These are phyloP conservation scores for Drosophila atroscutellata DNA, from an alignment of 2,888 invertebrate species.

Conservation along the genomic window DNA sequence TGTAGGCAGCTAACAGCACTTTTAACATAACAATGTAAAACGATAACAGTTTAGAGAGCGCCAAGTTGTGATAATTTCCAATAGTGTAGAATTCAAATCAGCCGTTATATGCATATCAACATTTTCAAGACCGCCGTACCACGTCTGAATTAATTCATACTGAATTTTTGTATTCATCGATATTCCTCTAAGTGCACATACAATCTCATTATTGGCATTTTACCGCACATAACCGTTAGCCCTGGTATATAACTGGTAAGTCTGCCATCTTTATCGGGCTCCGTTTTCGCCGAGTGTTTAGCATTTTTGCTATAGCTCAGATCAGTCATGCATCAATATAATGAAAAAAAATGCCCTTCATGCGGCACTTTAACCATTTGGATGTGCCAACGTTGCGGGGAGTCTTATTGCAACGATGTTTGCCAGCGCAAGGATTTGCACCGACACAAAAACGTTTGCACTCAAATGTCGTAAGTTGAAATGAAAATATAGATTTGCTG, in stretches of 20 bases:
- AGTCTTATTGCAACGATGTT: slow-evolving; percentile 46
- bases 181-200: background rate
- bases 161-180: background rate
- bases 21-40: background rate
- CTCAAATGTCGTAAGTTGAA: slow-evolving; percentile 55
- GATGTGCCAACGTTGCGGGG: slow-evolving; percentile 63
- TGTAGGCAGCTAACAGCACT: background rate
- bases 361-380: slow-evolving; percentile 24
- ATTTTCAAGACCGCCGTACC: background rate
- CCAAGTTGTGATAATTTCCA: background rate
- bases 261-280: slow-evolving; percentile 22
- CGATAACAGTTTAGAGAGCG: background rate
- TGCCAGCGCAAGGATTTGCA: slow-evolving; percentile 67
- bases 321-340: slow-evolving; percentile 3
- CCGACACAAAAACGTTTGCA: slow-evolving; percentile 46
- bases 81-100: background rate
- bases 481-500: background rate
- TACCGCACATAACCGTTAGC: too few species aligned
- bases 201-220: background rate
- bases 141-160: background rate
- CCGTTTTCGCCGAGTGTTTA: background rate
- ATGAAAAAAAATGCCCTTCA: slow-evolving; percentile 17
- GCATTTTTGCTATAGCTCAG: background rate
- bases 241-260: slow-evolving; percentile 1
- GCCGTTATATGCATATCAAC: background rate